These are phyloP conservation scores for Harpalus rufipes DNA, from an alignment of 2,888 invertebrate species.

Conservation along the genomic window DNA sequence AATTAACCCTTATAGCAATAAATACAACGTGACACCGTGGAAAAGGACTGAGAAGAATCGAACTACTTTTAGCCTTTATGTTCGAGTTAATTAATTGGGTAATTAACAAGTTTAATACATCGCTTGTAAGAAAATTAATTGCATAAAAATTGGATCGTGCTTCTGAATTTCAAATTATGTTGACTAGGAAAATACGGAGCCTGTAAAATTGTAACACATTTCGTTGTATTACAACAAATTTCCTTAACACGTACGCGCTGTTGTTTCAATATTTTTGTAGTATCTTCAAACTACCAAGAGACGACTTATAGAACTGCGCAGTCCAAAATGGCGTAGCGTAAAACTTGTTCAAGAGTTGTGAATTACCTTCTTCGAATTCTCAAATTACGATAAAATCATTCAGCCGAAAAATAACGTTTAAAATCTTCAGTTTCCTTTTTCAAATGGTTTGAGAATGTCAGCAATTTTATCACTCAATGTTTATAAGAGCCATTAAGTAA, in stretches of 20 bases:
- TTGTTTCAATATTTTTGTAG: too few species aligned
- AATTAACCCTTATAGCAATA: slow-evolving; percentile 52
- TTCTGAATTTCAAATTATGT: slow-evolving; percentile 25
- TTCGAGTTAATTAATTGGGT: slow-evolving; percentile 34
- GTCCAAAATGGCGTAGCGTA: too few species aligned
- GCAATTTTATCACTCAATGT: slow-evolving; percentile 8
- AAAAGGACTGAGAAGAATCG: slow-evolving; percentile 17
- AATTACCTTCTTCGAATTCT: background rate
- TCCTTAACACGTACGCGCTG: background rate
- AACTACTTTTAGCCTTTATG: slow-evolving; percentile 40
- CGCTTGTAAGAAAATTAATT: slow-evolving; percentile 20
- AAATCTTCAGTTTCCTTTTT: background rate
- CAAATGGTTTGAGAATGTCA: background rate
- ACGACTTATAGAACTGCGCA: too few species aligned
- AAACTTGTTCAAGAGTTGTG: background rate
- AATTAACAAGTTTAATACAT: slow-evolving; percentile 17
- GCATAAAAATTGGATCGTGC: slow-evolving; percentile 20
- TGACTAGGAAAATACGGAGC: background rate
- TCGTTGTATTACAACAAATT: background rate
- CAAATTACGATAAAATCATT: background rate
- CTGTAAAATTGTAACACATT: background rate
- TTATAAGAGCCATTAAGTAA: slow-evolving; percentile 6
- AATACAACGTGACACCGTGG: slow-evolving; percentile 41
- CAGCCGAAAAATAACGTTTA: background rate
- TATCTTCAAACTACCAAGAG: too few species aligned